Conservation (phyloP, 2,888 invertebrate genomes). For the Amphipyra berbera region DNA sequence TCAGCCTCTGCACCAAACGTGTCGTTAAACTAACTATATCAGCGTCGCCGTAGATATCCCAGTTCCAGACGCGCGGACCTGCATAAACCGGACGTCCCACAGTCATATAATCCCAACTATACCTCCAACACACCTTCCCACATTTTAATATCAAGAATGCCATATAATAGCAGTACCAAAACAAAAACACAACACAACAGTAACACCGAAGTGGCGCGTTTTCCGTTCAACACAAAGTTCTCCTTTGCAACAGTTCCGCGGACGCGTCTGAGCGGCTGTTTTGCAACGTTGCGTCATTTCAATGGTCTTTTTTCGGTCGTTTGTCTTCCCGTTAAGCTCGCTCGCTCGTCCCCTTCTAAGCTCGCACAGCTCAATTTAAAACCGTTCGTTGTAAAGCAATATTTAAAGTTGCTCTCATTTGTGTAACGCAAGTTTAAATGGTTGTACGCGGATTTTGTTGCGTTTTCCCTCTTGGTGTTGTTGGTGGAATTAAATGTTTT, state of each 20-base stretch:
- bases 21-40: too few relatives aligned
- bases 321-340: constrained; percentile 71
- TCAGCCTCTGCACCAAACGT: too few relatives aligned
- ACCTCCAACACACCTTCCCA: constrained; percentile 2
- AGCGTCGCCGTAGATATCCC: too few relatives aligned
- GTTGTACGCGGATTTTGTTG: constrained; percentile 43
- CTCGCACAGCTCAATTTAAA: constrained; percentile 73
- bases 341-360: constrained; percentile 63
- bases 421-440: constrained; percentile 64
- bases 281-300: constrained; percentile 63
- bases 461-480: constrained; percentile 8
- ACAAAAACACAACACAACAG: constrained; percentile 35
- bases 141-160: constrained; percentile 48
- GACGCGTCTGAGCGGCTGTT: constrained; percentile 57
- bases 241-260: constrained; percentile 48
- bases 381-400: constrained; percentile 68
- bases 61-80: too few relatives aligned
- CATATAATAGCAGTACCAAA: constrained; percentile 36
- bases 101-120: constrained; percentile 4
- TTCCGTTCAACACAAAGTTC: constrained; percentile 42
- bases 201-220: constrained; percentile 27
- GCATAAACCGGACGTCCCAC: too few relatives aligned
- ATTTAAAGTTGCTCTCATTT: constrained; percentile 70
- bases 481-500: neutral
- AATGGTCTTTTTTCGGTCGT: constrained; percentile 72